These are phyloP conservation scores for Abrostola triplasia DNA, from an alignment of 2,888 invertebrate species.

Conservation along the genomic window DNA sequence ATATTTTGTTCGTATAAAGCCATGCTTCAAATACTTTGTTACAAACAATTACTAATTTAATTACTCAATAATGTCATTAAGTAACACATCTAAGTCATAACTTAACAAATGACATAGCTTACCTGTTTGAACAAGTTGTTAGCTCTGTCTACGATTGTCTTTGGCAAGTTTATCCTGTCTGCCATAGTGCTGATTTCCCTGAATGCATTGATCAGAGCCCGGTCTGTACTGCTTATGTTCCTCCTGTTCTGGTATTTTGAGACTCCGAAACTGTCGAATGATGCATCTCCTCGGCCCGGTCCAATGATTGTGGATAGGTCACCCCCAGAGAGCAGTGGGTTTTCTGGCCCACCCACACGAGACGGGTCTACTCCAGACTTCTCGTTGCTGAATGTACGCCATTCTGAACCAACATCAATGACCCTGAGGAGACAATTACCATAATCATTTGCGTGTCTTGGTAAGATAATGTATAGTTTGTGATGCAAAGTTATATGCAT, in stretches of 20 bases:
- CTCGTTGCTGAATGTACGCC: slow-evolving; percentile 99
- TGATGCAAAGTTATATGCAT: no score
- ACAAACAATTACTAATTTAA: no score
- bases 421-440: slow-evolving; percentile 89
- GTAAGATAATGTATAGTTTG: no score
- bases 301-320: slow-evolving; percentile 99
- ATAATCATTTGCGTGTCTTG: no score
- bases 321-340: slow-evolving; percentile 97
- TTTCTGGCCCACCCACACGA: slow-evolving; percentile 99
- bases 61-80: no score
- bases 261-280: slow-evolving; percentile 95
- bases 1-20: no score
- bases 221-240: slow-evolving; percentile 97
- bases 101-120: slow-evolving; percentile 30
- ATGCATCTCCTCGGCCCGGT: slow-evolving; percentile 92
- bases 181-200: slow-evolving; percentile 99
- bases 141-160: slow-evolving; percentile 98
- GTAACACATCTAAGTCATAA: neutral
- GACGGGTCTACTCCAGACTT: slow-evolving; percentile 98
- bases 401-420: slow-evolving; percentile 99
- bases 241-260: slow-evolving; percentile 92
- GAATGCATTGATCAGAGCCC: slow-evolving; percentile 98
- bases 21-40: no score
- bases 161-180: slow-evolving; percentile 98
- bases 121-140: slow-evolving; percentile 99